Conservation (phyloP, 2,888 invertebrate genomes). For the Eupeodes luniger region DNA sequence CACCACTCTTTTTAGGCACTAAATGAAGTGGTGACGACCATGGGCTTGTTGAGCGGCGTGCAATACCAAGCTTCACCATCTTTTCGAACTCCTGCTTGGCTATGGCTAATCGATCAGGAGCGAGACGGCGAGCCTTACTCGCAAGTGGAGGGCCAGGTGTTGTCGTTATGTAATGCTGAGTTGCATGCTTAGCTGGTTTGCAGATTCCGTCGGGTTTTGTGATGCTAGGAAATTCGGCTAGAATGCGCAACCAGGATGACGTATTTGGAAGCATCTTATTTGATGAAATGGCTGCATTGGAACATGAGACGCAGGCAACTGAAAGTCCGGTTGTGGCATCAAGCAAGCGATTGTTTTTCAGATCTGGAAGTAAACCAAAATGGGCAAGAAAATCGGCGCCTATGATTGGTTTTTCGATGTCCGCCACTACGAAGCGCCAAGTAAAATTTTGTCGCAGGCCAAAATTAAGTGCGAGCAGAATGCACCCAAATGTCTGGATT, state of each 20-base stretch:
- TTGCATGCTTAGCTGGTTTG: slow-evolving; percentile 20
- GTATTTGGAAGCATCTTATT: slow-evolving; percentile 16
- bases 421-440: not conserved
- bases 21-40: slow-evolving; percentile 32
- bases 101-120: slow-evolving; percentile 37
- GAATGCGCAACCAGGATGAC: not conserved
- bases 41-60: slow-evolving; percentile 25
- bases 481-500: slow-evolving; percentile 47
- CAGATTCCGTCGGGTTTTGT: slow-evolving; percentile 13
- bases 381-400: slow-evolving; percentile 23
- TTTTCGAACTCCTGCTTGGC: slow-evolving; percentile 42
- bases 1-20: not conserved
- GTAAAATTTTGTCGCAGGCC: too few species aligned
- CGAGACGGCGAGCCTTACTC: slow-evolving; percentile 34
- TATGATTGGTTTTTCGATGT: slow-evolving; percentile 26
- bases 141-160: slow-evolving; percentile 33
- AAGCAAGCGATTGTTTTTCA: not conserved
- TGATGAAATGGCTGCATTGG: not conserved
- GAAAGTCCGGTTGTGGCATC: slow-evolving; percentile 12
- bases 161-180: slow-evolving; percentile 32
- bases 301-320: not conserved
- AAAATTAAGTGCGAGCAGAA: not conserved
- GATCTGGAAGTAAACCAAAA: slow-evolving; percentile 22
- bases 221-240: slow-evolving; percentile 15
- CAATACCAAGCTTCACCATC: slow-evolving; percentile 42